Conservation (phyloP, 2,113 vertebrate genomes). For the Mixornis gularis region DNA sequence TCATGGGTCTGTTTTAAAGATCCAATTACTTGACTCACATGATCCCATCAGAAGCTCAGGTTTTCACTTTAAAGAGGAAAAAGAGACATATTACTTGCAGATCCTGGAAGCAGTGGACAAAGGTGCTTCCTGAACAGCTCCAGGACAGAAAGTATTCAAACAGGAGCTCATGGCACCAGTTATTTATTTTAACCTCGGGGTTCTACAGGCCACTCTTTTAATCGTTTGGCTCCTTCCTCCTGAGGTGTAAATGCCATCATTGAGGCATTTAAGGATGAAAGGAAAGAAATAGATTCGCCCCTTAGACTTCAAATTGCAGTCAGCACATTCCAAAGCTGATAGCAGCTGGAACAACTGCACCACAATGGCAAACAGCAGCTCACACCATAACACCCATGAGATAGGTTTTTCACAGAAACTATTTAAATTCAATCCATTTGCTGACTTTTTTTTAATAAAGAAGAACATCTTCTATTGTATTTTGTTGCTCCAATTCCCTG, state of each 20-base stretch:
- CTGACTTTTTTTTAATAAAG: background rate
- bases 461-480: background rate
- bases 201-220: background rate
- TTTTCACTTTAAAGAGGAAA: background rate
- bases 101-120: background rate
- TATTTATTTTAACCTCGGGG: background rate
- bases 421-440: background rate
- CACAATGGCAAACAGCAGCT: background rate
- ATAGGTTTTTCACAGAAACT: background rate
- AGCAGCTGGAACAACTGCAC: background rate
- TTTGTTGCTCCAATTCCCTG: background rate
- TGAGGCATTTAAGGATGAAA: background rate
- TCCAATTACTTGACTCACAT: background rate
- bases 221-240: background rate
- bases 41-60: background rate
- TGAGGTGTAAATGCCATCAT: background rate
- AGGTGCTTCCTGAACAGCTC: background rate
- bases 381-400: background rate
- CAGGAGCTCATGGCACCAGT: background rate
- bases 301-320: background rate
- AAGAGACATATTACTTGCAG: background rate
- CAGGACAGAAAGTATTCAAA: background rate
- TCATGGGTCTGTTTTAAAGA: background rate
- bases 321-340: background rate
- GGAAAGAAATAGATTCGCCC: background rate